These are phyloP conservation scores for Morelia viridis DNA, from an alignment of 2,797 vertebrate genomes.

Conservation along the genomic window DNA sequence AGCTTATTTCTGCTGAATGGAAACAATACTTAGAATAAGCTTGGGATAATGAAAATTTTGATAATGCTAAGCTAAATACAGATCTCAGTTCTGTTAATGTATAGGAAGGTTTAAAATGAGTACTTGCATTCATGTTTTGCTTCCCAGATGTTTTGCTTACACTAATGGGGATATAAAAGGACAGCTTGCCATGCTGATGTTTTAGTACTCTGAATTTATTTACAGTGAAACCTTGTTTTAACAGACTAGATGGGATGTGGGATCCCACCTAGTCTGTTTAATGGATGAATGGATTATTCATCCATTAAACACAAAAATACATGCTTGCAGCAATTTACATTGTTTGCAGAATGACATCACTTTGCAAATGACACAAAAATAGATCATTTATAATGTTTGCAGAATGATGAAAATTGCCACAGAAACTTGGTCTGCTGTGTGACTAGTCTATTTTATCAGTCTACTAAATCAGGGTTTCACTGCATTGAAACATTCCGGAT, in stretches of 20 bases:
- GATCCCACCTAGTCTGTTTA: too few relatives aligned
- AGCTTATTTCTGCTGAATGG: background rate
- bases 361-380: background rate
- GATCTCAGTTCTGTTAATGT: conserved; percentile 43
- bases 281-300: background rate
- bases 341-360: background rate
- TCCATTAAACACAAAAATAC: background rate
- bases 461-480: rapidly evolving
- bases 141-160: conserved; percentile 50
- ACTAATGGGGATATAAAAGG: conserved; percentile 50
- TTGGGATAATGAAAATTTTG: conserved; percentile 48
- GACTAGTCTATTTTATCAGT: background rate
- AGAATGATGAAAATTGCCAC: background rate
- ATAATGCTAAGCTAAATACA: conserved; percentile 55
- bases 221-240: background rate
- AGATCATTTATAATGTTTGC: background rate
- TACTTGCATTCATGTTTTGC: conserved; percentile 56
- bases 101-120: conserved; percentile 34
- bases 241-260: background rate
- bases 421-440: background rate
- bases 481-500: conserved; percentile 50
- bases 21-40: background rate
- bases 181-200: conserved; percentile 43
- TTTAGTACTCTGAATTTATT: conserved; percentile 36
- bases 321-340: background rate